These are phyloP conservation scores for Anagyrus pseudococci DNA, from an alignment of 2,888 invertebrate genomes.

Conservation along the genomic window DNA sequence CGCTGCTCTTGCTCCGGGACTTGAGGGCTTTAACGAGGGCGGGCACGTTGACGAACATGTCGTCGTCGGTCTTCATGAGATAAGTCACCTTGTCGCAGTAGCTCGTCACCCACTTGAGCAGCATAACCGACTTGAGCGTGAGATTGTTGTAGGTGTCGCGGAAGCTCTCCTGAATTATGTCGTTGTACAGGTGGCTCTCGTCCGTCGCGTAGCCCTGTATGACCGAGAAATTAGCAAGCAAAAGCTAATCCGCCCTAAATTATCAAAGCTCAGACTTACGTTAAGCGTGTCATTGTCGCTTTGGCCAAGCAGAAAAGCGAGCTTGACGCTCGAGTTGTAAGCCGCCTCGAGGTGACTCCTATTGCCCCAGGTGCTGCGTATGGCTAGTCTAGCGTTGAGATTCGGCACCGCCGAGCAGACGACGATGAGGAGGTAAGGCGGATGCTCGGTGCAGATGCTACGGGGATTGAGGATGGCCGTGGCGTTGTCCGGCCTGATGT, in stretches of 20 bases:
- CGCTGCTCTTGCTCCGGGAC: slow-evolving; percentile 52
- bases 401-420: slow-evolving; percentile 78
- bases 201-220: slow-evolving; percentile 69
- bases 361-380: slow-evolving; percentile 77
- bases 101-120: slow-evolving; percentile 80
- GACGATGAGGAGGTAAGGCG: slow-evolving; percentile 72
- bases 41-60: slow-evolving; percentile 84
- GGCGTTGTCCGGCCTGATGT: slow-evolving; percentile 74
- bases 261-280: slow-evolving; percentile 48
- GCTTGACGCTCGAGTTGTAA: slow-evolving; percentile 58
- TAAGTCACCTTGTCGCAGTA: slow-evolving; percentile 72
- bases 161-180: slow-evolving; percentile 84
- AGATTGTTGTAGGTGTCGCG: slow-evolving; percentile 86
- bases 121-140: slow-evolving; percentile 83
- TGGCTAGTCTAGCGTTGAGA: slow-evolving; percentile 71
- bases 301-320: slow-evolving; percentile 70
- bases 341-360: slow-evolving; percentile 60
- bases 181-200: slow-evolving; percentile 73
- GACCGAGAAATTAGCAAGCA: background rate
- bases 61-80: slow-evolving; percentile 86
- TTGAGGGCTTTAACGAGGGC: slow-evolving; percentile 64
- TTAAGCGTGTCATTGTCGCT: slow-evolving; percentile 67
- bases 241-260: background rate
- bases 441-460: slow-evolving; percentile 63
- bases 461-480: slow-evolving; percentile 72